Evolutionary conservation across 2,113 vertebrate genomes (phyloP).

Genomic region (Condylura cristata): DNA sequence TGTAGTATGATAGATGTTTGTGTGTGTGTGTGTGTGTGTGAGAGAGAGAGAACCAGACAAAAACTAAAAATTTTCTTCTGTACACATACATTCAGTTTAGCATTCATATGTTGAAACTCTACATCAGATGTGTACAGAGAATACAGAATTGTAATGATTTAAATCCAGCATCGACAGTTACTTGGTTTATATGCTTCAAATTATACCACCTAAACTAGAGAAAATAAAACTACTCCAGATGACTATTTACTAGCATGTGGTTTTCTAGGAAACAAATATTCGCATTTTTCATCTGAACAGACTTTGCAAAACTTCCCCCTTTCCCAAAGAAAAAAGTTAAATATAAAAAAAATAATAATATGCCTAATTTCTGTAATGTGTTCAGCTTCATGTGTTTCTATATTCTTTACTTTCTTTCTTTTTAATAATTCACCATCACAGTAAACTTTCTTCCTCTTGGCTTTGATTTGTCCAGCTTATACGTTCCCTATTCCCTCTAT

Average conservation of each 20-base stretch:
- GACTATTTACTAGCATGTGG: neutral
- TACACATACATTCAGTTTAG: neutral
- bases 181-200: neutral
- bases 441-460: neutral
- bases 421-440: neutral
- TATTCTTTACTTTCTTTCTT: neutral
- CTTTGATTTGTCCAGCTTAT: neutral
- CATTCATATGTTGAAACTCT: neutral
- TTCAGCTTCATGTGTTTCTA: neutral
- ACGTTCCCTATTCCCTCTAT: neutral
- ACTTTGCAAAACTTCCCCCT: neutral
- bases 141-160: slow-evolving; percentile 16
- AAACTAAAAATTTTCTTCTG: neutral
- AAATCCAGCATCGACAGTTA: neutral
- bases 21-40: neutral
- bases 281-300: neutral
- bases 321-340: neutral
- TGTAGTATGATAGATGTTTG: neutral
- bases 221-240: slow-evolving; percentile 2
- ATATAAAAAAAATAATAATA: neutral
- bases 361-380: neutral
- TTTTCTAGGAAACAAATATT: slow-evolving; percentile 29
- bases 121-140: neutral
- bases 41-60: neutral
- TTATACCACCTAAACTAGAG: slow-evolving; percentile 5